Evolutionary conservation across 2,888 invertebrate species (phyloP).

Genomic region (Serrognathus titanus): DNA sequence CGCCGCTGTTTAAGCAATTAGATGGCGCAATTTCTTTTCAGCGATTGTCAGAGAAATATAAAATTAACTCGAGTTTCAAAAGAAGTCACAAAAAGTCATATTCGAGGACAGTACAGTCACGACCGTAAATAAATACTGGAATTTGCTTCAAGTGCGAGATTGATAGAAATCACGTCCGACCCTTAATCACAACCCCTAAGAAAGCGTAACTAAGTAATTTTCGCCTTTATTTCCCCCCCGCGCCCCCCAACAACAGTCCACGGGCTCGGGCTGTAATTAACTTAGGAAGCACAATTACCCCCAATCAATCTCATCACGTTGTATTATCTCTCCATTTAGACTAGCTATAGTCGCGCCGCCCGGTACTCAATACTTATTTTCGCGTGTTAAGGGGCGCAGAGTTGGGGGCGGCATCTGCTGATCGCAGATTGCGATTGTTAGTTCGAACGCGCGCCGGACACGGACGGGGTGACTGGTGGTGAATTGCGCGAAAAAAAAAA

Average conservation of each 20-base stretch:
- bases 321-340: conserved; percentile 26
- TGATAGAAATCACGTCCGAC: neutral
- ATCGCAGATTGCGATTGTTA: too few relatives aligned
- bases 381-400: conserved; percentile 17
- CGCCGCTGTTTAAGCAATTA: too few relatives aligned
- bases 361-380: conserved; percentile 23
- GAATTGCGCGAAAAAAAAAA: too few relatives aligned
- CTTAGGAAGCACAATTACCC: conserved; percentile 27
- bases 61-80: neutral
- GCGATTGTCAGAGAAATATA: neutral
- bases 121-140: neutral
- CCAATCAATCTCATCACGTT: conserved; percentile 28
- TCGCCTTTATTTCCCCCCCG: neutral
- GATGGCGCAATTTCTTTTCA: too few relatives aligned
- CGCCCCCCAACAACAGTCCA: conserved; percentile 17
- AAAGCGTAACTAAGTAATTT: conserved; percentile 3
- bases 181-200: conserved; percentile 16
- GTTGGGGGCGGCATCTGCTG: too few relatives aligned
- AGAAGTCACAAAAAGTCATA: too few relatives aligned
- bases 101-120: neutral
- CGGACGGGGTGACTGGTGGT: neutral
- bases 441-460: neutral
- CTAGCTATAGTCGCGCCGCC: conserved; percentile 3
- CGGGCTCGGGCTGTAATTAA: conserved; percentile 23
- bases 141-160: neutral